A percentile compares a stretch with the other conserved stretches of the same genome.
Evolutionary conservation across 2,888 invertebrate species (phyloP).

Genomic region (Drymonia ruficornis): DNA sequence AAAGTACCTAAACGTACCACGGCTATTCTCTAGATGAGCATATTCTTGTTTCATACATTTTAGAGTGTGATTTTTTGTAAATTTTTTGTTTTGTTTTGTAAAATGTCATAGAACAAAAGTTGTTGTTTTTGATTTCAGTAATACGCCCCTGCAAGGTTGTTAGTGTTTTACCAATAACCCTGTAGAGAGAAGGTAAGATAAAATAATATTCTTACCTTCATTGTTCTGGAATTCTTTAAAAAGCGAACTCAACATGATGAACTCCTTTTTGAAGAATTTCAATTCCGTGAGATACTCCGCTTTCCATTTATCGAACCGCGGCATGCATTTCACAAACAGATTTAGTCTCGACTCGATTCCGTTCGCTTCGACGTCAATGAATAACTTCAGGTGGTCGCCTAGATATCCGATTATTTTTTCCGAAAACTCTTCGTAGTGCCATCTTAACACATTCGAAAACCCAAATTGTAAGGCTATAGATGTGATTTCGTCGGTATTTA

Average conservation of each 20-base stretch:
- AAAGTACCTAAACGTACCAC: no score
- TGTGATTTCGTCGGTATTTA: conserved; percentile 53
- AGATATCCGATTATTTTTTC: conserved; percentile 67
- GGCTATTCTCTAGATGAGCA: no score
- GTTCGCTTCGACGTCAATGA: conserved; percentile 43
- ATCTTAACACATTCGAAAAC: conserved; percentile 43
- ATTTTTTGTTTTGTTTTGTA: no score
- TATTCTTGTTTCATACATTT: no score
- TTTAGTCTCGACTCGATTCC: conserved; percentile 41
- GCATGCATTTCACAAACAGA: conserved; percentile 86
- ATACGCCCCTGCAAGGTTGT: no score
- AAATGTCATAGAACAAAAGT: no score
- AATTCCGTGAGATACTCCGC: conserved; percentile 61
- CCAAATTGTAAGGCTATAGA: conserved; percentile 50
- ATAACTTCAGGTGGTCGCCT: conserved; percentile 68
- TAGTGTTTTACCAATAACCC: no score
- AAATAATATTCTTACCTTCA: conserved; percentile 48
- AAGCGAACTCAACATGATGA: conserved; percentile 59
- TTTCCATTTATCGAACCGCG: conserved; percentile 77
- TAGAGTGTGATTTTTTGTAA: no score
- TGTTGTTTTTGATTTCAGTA: no score
- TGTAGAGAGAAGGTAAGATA: no score
- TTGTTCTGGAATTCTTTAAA: conserved; percentile 57
- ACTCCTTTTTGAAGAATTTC: conserved; percentile 68
- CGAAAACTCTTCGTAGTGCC: conserved; percentile 54